Conservation (phyloP, 2,797 vertebrate species). For the Apodemus agrarius region DNA sequence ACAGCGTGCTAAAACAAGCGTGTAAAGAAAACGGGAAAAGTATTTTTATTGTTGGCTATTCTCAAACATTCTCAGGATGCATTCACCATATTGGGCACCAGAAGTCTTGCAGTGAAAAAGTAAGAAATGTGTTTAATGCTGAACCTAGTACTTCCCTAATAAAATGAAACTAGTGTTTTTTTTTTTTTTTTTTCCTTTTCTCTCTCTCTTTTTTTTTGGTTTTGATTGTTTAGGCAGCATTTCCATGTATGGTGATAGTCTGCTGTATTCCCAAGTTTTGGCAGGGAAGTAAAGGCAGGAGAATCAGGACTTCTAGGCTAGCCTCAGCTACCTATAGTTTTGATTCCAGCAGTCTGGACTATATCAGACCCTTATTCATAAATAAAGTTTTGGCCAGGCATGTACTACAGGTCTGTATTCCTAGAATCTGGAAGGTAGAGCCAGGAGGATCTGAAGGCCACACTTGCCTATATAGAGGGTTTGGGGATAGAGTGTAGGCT, state of each 20-base stretch:
- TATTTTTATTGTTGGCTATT: not conserved
- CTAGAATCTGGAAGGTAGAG: not conserved
- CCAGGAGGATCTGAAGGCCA: not conserved
- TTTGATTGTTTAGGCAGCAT: not conserved
- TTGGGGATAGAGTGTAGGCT: not conserved
- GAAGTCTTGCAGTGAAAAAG: not conserved
- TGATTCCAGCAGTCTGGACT: not conserved
- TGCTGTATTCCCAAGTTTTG: not conserved
- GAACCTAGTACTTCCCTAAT: not conserved
- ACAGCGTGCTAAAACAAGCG: not conserved
- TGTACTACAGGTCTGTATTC: not conserved
- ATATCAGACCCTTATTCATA: not conserved
- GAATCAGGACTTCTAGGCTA: not conserved
- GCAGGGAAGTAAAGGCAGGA: not conserved
- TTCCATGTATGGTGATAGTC: not conserved
- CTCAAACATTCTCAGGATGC: not conserved
- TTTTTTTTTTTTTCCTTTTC: not conserved
- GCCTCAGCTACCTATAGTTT: not conserved
- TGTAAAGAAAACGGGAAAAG: slow-evolving; percentile 20
- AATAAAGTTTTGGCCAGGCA: not conserved
- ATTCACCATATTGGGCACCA: not conserved
- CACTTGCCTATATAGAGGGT: not conserved
- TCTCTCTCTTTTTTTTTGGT: not conserved
- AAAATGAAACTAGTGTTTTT: not conserved
- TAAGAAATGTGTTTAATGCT: not conserved